Conservation (phyloP, 1,140 invertebrate genomes). For the Neodiprion lecontei region DNA sequence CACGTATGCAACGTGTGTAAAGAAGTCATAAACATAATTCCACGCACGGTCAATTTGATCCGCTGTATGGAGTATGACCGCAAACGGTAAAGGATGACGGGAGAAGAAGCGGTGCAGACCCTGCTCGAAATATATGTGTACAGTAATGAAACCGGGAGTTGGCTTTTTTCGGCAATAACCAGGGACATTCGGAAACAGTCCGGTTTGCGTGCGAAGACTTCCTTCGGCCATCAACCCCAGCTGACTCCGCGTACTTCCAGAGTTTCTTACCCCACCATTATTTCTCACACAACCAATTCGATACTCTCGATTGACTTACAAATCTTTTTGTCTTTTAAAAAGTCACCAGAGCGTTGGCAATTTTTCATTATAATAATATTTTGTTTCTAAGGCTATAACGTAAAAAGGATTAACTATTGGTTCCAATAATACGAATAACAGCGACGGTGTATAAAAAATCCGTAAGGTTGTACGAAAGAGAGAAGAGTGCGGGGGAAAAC, state of each 20-base stretch:
- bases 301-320: neutral
- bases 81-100: neutral
- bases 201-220: neutral
- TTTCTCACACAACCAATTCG: neutral
- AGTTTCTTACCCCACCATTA: neutral
- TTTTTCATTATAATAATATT: too few relatives aligned
- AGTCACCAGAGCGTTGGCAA: too few relatives aligned
- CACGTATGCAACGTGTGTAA: too few relatives aligned
- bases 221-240: neutral
- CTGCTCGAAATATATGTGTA: too few relatives aligned
- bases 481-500: too few relatives aligned
- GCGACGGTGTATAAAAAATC: too few relatives aligned
- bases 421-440: too few relatives aligned
- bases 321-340: neutral
- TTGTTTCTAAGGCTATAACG: too few relatives aligned
- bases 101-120: neutral
- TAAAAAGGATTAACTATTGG: too few relatives aligned
- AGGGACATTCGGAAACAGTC: conserved; percentile 4
- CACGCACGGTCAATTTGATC: too few relatives aligned
- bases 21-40: too few relatives aligned
- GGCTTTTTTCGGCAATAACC: neutral
- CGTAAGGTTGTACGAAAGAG: too few relatives aligned
- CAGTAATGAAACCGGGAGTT: neutral
- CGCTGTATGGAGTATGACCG: neutral
- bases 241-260: neutral